Base-by-base conservation (phyloP, 2,888 invertebrate species). In the Andrena haemorrhoa region DNA sequence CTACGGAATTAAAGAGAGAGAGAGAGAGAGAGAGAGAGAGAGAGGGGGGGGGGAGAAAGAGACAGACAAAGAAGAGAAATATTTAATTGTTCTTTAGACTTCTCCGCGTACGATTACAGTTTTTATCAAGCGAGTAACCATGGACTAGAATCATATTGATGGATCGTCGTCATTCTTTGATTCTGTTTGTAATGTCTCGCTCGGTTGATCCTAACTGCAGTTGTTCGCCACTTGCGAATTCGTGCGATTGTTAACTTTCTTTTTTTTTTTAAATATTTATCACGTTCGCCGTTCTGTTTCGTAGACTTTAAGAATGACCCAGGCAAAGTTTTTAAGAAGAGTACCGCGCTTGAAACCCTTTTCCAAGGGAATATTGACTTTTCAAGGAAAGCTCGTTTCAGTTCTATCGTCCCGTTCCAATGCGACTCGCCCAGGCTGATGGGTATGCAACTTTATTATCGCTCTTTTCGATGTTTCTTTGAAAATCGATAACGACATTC, bases 231-330 rank as follows among this genome's bases (percentile, higher is more conserved):
- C 10, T 70, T 85, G 82, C 84, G 77, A 85, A 74, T 77, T 63
- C 53, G 86, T 85, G 84, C 83, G 84, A 88, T 89, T 92, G 90
- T 92, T 90, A 89, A 88, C 65, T 86, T 68, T 75, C 31, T 60
- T 75, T 29, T 73, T 75, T 61, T 69, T 87, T 33, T 85, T 88
- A 84, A 87, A 91, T 90, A 89, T 90, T 89, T 89, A 90, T 90
- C 87, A 87, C 73, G 83, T 84, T 88, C 85, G 53, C 20, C 53
- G 85, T 87, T 87, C 87, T 85, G 84, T 88, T 88, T 85, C 51
- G n/a, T 89, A 89, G 88, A 79, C 56, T 77, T n/a, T 90, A 92
- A 89, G 87, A 86, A 76, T 81, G 82, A 81, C 75, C 33, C 51
- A 53, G 58, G 35, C 41, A 51, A 73, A 47, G 56, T 73, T 80